Base-by-base conservation (phyloP, 2,113 vertebrate species). In the Myiagra hebetior region DNA sequence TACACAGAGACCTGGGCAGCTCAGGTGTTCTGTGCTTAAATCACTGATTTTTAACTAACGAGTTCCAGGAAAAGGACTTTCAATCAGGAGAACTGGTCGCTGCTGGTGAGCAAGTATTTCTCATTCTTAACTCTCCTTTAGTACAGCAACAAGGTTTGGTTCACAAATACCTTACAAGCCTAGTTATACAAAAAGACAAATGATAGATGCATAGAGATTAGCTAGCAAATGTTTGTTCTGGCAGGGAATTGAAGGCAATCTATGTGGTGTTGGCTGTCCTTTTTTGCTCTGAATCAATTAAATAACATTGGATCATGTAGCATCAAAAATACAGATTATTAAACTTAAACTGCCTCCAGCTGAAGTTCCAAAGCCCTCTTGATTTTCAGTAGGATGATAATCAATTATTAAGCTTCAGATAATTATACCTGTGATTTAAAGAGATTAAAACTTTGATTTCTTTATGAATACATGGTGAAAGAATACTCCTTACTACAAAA, bases 51-150 rank as follows among this genome's bases (percentile, higher is more conserved):
- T 94, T 59, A 89, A 82, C 64, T 52, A 85, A 84, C 44, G 53
- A 86, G 76, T 63, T 94, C 63, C 77, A 88, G 82, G 80, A 69
- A 67, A 77, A 97, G 62, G 59, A 86, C 73, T 26, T 93, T 96
- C 65, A 46, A 47, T 76, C 86, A 82, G 91, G 62, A 94, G 77
- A 95, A 75, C 0, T 73, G 53, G 70, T 79, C 4, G 1, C 74
- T 76, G 91, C 89, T 93, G 98, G 98, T 98, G 93, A 98, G 98
- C 87, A 95, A 95, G 83, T 65, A 52, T 92, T 95, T 97, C 50
- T 88, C 70, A 75, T 94, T 90, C 78, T 96, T 92, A 80, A 72
- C 17, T 70, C 81, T 75, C n/a, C 47, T 92, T 94, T 56, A 78
- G 10, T 70, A 81, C 15, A 84, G 35, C 12, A 44, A 49, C 0